Base-by-base conservation (phyloP, 2,888 invertebrate species). In the Syritta pipiens region DNA sequence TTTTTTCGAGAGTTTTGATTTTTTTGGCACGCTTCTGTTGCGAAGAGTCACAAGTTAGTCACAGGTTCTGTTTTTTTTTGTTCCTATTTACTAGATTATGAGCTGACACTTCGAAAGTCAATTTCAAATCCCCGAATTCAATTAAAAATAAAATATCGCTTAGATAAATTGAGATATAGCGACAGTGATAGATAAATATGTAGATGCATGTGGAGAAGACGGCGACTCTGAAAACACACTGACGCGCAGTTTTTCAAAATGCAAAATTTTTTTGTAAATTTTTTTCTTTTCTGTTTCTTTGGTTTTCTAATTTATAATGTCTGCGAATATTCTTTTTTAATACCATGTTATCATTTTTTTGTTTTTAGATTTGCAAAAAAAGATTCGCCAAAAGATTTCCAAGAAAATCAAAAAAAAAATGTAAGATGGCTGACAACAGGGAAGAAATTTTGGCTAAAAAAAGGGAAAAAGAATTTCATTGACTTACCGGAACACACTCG, bases 401-500 rank as follows among this genome's bases (percentile, higher is more conserved):
- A 59, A 49, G 48, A 7, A 49, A 69, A 28, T 32, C 51, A 51
- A 37, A 69, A 42, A 71, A 74, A 69, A 69, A 67, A 49, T 14
- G 1, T 17, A 28, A 42, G 32, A 20, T 10, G 46, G 46, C 35
- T 59, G 20, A 26, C 10, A 59, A 37, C 12, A 35, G 24, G 35
- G 42, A 24, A 22, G 9, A 46, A 32, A 46, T n/a, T n/a, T n/a
- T n/a, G 42, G 37, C 6, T 30, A 19, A 48, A 32, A 48, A 44
- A 20, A 35, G 42, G 17, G 17, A 37, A 19, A 44, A 57, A 6
- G n/a, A 26, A 55, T 55, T 26, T 2, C 4, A 55, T 40, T 2
- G 88, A 94, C 96, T 94, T 93, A 97, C 97, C 92, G 95, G 93
- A 86, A 96, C 92, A 90, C 97, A 97, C 91, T 96, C 95, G 91